A percentile compares a stretch with the other conserved stretches of the same genome.
Conservation (phyloP, 2,797 vertebrate genomes). For the Australoheros facetus region DNA sequence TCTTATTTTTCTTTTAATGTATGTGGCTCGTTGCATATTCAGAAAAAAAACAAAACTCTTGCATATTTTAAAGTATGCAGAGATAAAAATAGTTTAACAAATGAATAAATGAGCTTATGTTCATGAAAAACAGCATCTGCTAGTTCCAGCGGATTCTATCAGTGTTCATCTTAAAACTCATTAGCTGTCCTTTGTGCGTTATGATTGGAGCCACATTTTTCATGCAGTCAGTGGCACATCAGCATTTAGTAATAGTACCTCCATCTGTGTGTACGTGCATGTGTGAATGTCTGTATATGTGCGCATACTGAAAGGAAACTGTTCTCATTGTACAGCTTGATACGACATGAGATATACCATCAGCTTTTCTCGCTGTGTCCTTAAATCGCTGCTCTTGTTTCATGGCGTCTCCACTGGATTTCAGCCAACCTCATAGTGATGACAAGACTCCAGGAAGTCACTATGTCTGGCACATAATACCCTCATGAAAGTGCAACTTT, state of each 20-base stretch:
- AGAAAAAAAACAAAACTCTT: neutral
- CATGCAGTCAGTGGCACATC: neutral
- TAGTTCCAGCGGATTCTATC: conserved; percentile 20
- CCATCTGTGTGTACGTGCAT: neutral
- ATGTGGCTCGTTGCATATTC: neutral
- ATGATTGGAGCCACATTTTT: conserved; percentile 2
- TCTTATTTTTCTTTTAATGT: neutral
- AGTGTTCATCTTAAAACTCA: conserved; percentile 16
- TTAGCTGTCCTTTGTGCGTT: conserved; percentile 12
- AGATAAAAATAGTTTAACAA: neutral
- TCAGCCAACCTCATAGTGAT: neutral
- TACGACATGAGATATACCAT: conserved; percentile 19
- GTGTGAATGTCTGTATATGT: neutral
- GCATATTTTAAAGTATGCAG: neutral
- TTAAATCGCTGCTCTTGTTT: conserved; percentile 9
- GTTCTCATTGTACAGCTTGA: neutral
- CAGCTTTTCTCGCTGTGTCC: neutral
- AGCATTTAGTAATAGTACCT: neutral
- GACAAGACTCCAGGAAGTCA: conserved; percentile 6
- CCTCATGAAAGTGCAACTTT: neutral
- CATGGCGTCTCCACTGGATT: neutral
- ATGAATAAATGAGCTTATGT: neutral
- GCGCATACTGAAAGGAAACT: neutral
- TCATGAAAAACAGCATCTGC: conserved; percentile 4
- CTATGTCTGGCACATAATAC: neutral